Conservation (phyloP, 2,888 invertebrate species). For the Alitta virens region DNA sequence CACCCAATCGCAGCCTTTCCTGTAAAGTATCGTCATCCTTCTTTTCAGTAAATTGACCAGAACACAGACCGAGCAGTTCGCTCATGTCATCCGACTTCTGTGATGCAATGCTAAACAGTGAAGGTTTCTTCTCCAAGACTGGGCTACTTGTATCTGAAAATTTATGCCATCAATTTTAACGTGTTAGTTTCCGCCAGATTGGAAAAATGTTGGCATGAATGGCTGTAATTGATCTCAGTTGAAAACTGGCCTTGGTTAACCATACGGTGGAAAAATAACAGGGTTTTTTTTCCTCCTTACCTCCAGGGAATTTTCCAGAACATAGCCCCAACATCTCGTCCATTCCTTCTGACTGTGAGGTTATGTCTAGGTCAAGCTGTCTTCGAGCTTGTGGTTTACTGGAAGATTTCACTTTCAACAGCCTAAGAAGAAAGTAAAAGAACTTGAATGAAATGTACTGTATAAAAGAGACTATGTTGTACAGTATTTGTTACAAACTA, state of each 20-base stretch:
- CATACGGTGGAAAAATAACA: too few species aligned
- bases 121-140: neutral
- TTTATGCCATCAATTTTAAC: neutral
- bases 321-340: slow-evolving; percentile 58
- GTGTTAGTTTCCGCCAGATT: too few species aligned
- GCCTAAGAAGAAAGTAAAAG: neutral
- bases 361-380: slow-evolving; percentile 8
- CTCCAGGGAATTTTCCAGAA: slow-evolving; percentile 61
- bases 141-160: neutral
- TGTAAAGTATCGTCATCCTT: neutral
- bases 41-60: slow-evolving; percentile 13
- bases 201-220: too few species aligned
- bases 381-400: slow-evolving; percentile 5
- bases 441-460: neutral
- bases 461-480: neutral
- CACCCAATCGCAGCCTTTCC: neutral
- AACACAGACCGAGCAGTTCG: slow-evolving; percentile 16
- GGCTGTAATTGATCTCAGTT: too few species aligned
- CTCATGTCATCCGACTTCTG: slow-evolving; percentile 1
- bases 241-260: too few species aligned
- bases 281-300: too few species aligned
- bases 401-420: slow-evolving; percentile 12
- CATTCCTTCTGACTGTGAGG: neutral
- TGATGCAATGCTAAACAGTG: neutral
- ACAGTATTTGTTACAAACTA: too few species aligned